phyloP scores from a whole-genome alignment of 2,797 vertebrate species.

The Hephaestus fuliginosus region DNA sequence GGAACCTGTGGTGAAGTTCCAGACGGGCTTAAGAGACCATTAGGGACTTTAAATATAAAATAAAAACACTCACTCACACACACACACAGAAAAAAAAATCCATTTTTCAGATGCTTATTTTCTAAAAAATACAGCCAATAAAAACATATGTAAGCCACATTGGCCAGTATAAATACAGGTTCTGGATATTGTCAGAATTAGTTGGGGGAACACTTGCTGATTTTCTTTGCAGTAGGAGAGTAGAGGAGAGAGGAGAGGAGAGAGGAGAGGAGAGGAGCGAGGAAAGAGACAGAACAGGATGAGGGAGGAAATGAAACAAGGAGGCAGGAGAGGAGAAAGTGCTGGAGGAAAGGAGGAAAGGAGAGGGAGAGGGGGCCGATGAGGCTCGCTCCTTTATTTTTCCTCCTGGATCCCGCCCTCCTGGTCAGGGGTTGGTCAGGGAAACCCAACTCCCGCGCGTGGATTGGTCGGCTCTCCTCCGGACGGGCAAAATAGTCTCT shows the following conservation, averaged over 20 bases:
- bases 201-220: slow-evolving; percentile 34
- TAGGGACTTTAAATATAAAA: slow-evolving; percentile 69
- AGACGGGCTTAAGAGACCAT: slow-evolving; percentile 67
- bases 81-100: slow-evolving; percentile 8
- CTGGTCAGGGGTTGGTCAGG: slow-evolving; percentile 75
- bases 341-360: slow-evolving; percentile 21
- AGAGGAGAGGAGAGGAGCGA: neutral
- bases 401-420: slow-evolving; percentile 68
- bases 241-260: neutral
- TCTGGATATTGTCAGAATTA: slow-evolving; percentile 62
- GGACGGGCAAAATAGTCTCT: slow-evolving; percentile 61
- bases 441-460: slow-evolving; percentile 57
- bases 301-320: neutral
- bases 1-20: slow-evolving; percentile 75
- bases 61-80: slow-evolving; percentile 29
- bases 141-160: slow-evolving; percentile 63
- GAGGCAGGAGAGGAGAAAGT: neutral
- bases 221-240: slow-evolving; percentile 39
- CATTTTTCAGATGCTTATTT: slow-evolving; percentile 56
- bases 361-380: neutral
- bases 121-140: slow-evolving; percentile 68
- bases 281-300: neutral
- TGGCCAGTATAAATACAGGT: slow-evolving; percentile 57
- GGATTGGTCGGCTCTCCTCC: slow-evolving; percentile 70
- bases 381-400: slow-evolving; percentile 53